Percentiles rank a stretch among this genome's conserved stretches.
Evolutionary conservation across 2,113 vertebrate genomes (phyloP).

Genomic region (Hyperoodon ampullatus): DNA sequence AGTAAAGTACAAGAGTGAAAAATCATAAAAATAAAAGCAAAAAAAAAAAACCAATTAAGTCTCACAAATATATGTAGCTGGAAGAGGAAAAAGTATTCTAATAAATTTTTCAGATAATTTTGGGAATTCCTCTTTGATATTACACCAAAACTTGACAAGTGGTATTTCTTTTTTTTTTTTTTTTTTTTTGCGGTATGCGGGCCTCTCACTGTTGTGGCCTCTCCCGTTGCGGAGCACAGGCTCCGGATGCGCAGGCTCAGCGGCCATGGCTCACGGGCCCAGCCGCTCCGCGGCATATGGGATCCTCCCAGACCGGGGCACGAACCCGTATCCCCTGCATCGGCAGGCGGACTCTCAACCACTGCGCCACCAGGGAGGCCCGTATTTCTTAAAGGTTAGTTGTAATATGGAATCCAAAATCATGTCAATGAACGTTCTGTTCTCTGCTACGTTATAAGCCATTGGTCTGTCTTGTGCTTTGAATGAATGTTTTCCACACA

Average conservation of each 20-base stretch:
- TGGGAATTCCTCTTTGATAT: background rate
- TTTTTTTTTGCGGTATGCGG: too few relatives aligned
- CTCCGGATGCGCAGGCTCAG: too few relatives aligned
- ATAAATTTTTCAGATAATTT: constrained; percentile 5
- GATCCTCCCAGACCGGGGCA: too few relatives aligned
- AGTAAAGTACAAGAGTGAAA: too few relatives aligned
- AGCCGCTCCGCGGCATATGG: too few relatives aligned
- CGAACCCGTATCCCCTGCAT: too few relatives aligned
- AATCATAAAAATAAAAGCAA: too few relatives aligned
- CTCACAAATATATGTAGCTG: background rate
- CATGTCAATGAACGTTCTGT: background rate
- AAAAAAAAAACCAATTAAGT: background rate
- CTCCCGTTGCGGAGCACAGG: too few relatives aligned
- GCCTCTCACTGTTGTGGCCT: too few relatives aligned
- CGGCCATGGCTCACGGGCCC: too few relatives aligned
- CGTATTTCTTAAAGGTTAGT: background rate
- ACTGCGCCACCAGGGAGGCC: too few relatives aligned
- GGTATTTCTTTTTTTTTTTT: constrained; percentile 32
- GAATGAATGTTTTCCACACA: background rate
- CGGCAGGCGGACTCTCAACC: too few relatives aligned
- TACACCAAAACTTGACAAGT: constrained; percentile 10
- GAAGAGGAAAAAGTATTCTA: background rate
- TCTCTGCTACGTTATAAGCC: background rate
- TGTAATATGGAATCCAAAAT: background rate
- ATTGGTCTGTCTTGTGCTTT: background rate